phyloP scores from a whole-genome alignment of 2,113 vertebrate genomes.

The Corythornis vintsioides region DNA sequence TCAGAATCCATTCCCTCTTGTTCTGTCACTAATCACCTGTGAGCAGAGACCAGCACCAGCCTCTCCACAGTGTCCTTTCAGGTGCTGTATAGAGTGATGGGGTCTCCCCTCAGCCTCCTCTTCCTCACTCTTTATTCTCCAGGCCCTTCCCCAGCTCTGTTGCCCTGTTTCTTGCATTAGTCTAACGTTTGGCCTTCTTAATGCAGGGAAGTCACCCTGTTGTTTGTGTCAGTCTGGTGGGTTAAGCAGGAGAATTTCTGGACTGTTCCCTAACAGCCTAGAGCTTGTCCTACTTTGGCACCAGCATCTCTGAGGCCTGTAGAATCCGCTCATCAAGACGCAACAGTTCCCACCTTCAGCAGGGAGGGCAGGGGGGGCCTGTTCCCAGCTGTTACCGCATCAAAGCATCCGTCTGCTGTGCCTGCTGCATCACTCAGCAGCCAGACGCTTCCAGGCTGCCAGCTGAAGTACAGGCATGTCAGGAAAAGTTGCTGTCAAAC shows the following conservation, averaged over 20 bases:
- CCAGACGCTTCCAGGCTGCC: conserved; percentile 27
- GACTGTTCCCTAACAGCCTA: background rate
- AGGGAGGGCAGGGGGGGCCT: background rate
- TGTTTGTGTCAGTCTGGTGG: background rate
- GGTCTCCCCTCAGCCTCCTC: no score
- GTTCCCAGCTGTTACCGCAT: conserved; percentile 44
- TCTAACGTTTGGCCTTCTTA: background rate
- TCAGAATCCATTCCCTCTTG: no score
- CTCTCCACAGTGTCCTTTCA: no score
- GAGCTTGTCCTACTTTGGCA: background rate
- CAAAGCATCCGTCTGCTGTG: conserved; percentile 29
- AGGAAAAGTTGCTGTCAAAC: conserved; percentile 50
- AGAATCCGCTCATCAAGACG: background rate
- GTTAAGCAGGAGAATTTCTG: background rate
- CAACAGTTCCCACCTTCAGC: conserved; percentile 46
- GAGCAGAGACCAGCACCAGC: no score
- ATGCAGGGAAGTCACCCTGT: background rate
- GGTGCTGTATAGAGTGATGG: no score
- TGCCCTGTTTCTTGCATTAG: background rate
- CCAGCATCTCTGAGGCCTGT: background rate
- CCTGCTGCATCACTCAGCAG: conserved; percentile 60
- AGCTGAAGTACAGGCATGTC: conserved; percentile 15
- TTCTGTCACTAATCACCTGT: no score
- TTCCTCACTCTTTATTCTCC: no score
- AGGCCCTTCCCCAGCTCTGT: no score